Conservation (phyloP, 2,797 vertebrate species). For the Catharus ustulatus region DNA sequence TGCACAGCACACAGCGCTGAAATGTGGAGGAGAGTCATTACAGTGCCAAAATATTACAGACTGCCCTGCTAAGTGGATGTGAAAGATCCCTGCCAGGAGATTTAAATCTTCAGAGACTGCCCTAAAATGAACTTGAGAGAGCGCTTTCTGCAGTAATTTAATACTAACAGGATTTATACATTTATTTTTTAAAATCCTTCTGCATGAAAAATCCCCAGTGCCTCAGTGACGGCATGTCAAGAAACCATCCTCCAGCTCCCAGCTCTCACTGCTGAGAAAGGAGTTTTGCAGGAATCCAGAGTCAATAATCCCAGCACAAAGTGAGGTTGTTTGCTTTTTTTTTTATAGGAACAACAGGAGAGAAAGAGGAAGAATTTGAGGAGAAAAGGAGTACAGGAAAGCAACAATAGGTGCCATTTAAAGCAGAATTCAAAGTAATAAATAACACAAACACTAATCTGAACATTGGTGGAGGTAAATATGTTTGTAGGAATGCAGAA, state of each 20-base stretch:
- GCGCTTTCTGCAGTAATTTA: not conserved
- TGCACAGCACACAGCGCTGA: accelerated
- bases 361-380: not conserved
- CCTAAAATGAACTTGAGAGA: constrained; percentile 9
- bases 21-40: not conserved
- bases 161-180: not conserved
- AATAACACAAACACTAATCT: not conserved
- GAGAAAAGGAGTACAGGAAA: not conserved
- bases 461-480: not conserved
- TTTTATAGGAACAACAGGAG: not conserved
- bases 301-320: not conserved
- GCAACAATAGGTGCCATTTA: not conserved
- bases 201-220: not conserved
- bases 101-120: not conserved
- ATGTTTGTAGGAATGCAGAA: not conserved
- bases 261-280: not conserved
- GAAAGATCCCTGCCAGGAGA: not conserved
- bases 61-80: not conserved
- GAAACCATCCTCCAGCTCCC: not conserved
- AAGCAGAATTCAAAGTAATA: not conserved
- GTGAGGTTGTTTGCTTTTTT: not conserved
- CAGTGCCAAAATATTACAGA: not conserved
- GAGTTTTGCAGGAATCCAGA: not conserved
- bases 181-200: not conserved
- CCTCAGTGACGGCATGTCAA: not conserved